Conservation (phyloP, 2,888 invertebrate genomes). For the Saturnia pavonia region DNA sequence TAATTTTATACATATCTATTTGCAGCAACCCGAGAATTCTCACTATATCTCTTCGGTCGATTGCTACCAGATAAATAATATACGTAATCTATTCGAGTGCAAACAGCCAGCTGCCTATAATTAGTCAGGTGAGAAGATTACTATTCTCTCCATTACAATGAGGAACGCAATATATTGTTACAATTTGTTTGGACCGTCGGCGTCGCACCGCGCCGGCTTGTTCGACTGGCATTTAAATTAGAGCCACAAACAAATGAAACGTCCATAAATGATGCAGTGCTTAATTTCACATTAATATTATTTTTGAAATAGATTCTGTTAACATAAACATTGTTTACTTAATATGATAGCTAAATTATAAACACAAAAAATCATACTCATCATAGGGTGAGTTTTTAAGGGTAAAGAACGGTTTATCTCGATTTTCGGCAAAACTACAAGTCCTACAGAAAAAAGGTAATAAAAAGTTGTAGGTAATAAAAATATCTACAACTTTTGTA, state of each 20-base stretch:
- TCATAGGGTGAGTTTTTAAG: too few species aligned
- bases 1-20: not conserved
- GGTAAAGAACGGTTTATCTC: too few species aligned
- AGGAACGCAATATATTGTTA: slow-evolving; percentile 38
- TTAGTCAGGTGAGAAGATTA: slow-evolving; percentile 31
- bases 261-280: not conserved
- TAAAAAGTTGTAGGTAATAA: too few species aligned
- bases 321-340: not conserved
- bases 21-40: not conserved
- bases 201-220: slow-evolving; percentile 39
- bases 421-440: too few species aligned
- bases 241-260: slow-evolving; percentile 57
- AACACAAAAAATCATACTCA: not conserved
- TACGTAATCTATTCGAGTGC: not conserved
- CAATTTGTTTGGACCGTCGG: slow-evolving; percentile 48
- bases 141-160: slow-evolving; percentile 25
- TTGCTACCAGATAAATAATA: slow-evolving; percentile 27
- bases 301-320: not conserved
- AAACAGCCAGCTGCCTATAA: slow-evolving; percentile 22
- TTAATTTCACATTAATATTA: slow-evolving; percentile 4
- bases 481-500: too few species aligned
- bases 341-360: not conserved
- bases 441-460: too few species aligned
- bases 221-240: slow-evolving; percentile 61
- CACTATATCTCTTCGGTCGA: slow-evolving; percentile 22